Conservation (phyloP, 2,888 invertebrate genomes). For the Idaea aversata region DNA sequence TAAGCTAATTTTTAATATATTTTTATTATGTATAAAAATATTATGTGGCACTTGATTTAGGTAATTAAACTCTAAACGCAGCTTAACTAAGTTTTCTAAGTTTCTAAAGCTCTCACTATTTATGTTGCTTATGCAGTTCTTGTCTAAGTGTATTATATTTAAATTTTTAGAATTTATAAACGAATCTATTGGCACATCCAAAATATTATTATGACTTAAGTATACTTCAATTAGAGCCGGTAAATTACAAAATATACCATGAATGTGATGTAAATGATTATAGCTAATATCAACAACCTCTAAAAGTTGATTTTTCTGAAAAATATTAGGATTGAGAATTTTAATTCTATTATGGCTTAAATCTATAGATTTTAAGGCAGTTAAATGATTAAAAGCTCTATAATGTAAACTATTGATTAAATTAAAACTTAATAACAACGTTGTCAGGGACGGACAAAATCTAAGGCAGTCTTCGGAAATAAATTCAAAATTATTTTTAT, state of each 20-base stretch:
- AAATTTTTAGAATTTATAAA: conserved; percentile 90
- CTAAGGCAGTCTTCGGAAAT: conserved; percentile 91
- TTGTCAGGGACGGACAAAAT: conserved; percentile 89
- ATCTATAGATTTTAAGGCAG: conserved; percentile 89
- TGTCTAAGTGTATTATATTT: conserved; percentile 89
- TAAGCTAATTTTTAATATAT: conserved; percentile 88
- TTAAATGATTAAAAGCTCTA: conserved; percentile 88
- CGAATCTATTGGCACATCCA: conserved; percentile 91
- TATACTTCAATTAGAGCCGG: conserved; percentile 90
- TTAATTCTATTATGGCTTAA: conserved; percentile 94
- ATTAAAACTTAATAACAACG: conserved; percentile 92
- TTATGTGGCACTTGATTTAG: conserved; percentile 89
- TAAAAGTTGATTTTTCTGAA: conserved; percentile 87
- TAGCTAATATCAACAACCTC: conserved; percentile 91
- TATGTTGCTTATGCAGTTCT: conserved; percentile 91
- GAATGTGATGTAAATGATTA: conserved; percentile 93
- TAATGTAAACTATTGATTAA: conserved; percentile 89
- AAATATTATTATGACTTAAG: conserved; percentile 92
- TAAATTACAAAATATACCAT: conserved; percentile 89
- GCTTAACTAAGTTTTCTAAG: conserved; percentile 86
- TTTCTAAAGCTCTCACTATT: conserved; percentile 89
- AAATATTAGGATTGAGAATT: conserved; percentile 87
- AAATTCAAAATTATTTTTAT: conserved; percentile 92
- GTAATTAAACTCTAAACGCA: conserved; percentile 92
- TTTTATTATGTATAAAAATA: conserved; percentile 87